A percentile compares a stretch with the other conserved stretches of the same genome.
Conservation (phyloP, 2,797 vertebrate species). For the Myotis pilosus region DNA sequence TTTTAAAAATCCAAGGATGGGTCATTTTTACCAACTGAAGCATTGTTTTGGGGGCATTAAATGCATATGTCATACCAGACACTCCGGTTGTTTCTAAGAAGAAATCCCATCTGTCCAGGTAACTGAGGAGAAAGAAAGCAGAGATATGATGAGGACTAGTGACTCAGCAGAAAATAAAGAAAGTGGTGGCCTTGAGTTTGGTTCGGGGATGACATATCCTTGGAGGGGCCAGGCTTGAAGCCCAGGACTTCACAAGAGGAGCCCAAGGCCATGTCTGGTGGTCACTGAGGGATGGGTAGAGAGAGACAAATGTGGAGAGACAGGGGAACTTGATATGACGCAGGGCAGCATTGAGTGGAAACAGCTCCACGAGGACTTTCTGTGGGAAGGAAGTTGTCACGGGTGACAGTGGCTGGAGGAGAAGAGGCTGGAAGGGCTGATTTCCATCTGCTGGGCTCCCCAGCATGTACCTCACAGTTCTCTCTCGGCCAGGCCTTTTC, state of each 20-base stretch:
- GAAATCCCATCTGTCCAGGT: background rate
- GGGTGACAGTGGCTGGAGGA: rapidly evolving
- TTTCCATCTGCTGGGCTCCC: rapidly evolving
- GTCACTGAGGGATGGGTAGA: background rate
- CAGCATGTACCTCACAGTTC: rapidly evolving
- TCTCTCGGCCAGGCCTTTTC: rapidly evolving
- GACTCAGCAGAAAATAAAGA: background rate
- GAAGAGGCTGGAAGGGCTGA: rapidly evolving
- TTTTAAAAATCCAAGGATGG: background rate
- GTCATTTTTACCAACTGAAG: background rate
- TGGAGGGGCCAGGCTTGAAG: background rate
- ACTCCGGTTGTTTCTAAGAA: background rate
- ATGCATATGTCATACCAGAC: rapidly evolving
- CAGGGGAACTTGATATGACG: rapidly evolving
- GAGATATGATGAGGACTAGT: background rate
- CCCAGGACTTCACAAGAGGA: background rate
- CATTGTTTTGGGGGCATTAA: background rate
- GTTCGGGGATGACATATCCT: background rate
- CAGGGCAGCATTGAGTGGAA: background rate
- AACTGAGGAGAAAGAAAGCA: background rate
- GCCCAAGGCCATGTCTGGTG: rapidly evolving
- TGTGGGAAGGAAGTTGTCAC: too few species aligned
- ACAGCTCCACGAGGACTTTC: background rate
- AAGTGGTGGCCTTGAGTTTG: background rate
- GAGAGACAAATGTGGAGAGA: rapidly evolving